These are phyloP conservation scores for Exephanes ischioxanthus DNA, from an alignment of 2,888 invertebrate genomes.

Conservation along the genomic window DNA sequence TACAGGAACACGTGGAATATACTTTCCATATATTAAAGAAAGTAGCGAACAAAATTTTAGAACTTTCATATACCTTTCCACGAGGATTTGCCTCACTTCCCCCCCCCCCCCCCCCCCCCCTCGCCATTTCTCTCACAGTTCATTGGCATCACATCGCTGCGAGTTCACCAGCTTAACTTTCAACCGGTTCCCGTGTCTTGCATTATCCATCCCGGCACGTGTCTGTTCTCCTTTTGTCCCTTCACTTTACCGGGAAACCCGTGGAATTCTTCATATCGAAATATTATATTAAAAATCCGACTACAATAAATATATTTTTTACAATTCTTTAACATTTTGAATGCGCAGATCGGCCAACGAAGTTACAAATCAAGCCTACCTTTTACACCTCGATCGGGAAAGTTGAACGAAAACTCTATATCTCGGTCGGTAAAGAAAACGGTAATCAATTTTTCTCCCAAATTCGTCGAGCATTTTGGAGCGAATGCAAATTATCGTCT, in stretches of 20 bases:
- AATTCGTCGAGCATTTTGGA: no score
- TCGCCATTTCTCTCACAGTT: slow-evolving; percentile 36
- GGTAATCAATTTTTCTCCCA: no score
- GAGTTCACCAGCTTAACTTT: slow-evolving; percentile 57
- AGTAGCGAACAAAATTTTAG: slow-evolving; percentile 23
- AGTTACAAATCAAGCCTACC: no score
- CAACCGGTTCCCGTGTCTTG: slow-evolving; percentile 55
- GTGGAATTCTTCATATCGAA: slow-evolving; percentile 18
- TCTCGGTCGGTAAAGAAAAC: no score
- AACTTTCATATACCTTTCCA: slow-evolving; percentile 55
- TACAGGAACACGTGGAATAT: slow-evolving; percentile 19
- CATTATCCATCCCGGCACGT: slow-evolving; percentile 41
- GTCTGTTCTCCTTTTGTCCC: slow-evolving; percentile 41
- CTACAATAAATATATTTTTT: background rate
- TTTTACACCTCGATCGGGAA: no score
- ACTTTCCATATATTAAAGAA: slow-evolving; percentile 7
- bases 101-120: background rate
- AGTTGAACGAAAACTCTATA: no score
- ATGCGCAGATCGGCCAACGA: no score
- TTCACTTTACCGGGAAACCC: slow-evolving; percentile 33
- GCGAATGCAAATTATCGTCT: no score
- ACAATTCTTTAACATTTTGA: no score
- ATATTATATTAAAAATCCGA: background rate
- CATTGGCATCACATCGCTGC: slow-evolving; percentile 38
- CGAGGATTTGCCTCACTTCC: slow-evolving; percentile 44